Percentiles rank a stretch among this genome's conserved stretches.
phyloP scores from a whole-genome alignment of 2,113 vertebrate genomes.

The Todiramphus saurophagus region DNA sequence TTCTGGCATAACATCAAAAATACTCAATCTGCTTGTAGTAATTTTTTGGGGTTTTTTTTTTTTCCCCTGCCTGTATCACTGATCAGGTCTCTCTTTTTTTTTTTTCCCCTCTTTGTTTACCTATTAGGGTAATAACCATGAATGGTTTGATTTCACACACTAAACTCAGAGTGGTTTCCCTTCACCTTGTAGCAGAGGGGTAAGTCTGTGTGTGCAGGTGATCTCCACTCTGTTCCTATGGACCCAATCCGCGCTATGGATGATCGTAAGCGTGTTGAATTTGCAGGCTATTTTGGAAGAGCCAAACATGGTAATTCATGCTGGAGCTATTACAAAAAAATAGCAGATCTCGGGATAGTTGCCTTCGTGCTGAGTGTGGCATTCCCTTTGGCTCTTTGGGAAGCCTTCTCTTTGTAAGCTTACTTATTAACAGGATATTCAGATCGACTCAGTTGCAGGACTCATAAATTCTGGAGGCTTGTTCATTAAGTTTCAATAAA shows the following conservation, averaged over 20 bases:
- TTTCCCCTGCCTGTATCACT: rapidly evolving
- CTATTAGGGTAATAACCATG: not conserved
- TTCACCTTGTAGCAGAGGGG: not conserved
- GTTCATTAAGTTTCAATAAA: not conserved
- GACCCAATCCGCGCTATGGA: rapidly evolving
- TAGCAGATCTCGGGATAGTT: not conserved
- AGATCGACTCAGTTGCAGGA: not conserved
- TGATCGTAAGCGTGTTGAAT: not conserved
- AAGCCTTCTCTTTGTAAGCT: not conserved
- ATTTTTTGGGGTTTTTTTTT: not conserved
- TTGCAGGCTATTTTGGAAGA: not conserved
- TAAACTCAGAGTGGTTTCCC: not conserved
- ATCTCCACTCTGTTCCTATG: not conserved
- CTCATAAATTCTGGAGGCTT: not conserved
- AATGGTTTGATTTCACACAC: not conserved
- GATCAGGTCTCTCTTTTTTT: not conserved
- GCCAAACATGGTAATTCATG: not conserved
- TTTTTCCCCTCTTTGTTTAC: not conserved
- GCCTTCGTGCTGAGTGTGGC: not conserved
- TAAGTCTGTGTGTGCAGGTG: not conserved
- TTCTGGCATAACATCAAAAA: not conserved
- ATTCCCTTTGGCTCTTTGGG: not conserved
- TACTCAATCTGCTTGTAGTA: not conserved
- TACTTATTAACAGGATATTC: not conserved
- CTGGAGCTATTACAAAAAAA: not conserved